phyloP scores from a whole-genome alignment of 2,113 vertebrate genomes.

The Pongo abelii region DNA sequence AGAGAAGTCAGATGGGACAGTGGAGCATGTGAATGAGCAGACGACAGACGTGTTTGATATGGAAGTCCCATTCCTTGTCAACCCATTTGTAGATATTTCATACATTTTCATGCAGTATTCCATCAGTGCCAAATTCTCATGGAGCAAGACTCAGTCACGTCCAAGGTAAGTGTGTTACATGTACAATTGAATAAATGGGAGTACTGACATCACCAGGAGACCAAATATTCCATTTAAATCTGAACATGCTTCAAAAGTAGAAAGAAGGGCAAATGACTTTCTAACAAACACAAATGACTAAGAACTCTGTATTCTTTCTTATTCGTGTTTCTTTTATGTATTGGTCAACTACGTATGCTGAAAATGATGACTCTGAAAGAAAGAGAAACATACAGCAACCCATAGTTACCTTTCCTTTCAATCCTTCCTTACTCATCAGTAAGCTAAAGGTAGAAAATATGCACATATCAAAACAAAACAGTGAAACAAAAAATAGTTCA shows the following conservation, averaged over 20 bases:
- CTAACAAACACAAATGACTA: neutral
- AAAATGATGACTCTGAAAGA: neutral
- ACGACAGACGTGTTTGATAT: accelerated
- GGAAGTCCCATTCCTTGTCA: neutral
- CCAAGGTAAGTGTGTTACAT: neutral
- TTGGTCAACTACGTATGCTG: neutral
- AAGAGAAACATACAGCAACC: neutral
- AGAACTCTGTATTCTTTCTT: neutral
- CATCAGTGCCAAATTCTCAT: neutral
- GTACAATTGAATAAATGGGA: neutral
- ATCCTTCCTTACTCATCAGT: neutral
- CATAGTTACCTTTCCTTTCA: neutral
- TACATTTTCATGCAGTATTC: neutral
- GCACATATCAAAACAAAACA: neutral
- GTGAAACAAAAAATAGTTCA: neutral
- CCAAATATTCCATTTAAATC: neutral
- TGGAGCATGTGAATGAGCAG: neutral
- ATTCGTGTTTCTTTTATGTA: neutral
- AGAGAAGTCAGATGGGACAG: neutral
- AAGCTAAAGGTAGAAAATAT: neutral
- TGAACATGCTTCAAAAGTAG: neutral
- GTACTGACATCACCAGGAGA: neutral
- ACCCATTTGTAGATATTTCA: neutral
- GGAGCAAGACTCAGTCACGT: neutral
- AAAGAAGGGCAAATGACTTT: neutral